Base-by-base conservation (phyloP, 2,888 invertebrate species). In the Tortrix viridana region DNA sequence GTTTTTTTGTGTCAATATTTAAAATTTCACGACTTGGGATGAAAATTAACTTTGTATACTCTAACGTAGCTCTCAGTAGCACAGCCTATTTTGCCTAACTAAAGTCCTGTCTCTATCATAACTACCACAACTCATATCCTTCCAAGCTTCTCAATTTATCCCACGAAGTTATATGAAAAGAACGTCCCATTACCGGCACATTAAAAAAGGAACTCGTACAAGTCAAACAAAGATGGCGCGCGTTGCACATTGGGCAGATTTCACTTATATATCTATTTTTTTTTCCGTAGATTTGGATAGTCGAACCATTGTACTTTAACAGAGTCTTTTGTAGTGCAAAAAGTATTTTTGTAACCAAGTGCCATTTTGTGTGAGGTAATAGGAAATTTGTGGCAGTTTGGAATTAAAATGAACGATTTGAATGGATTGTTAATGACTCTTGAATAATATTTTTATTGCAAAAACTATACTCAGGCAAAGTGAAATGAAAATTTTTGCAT, bases 121-220 rank as follows among this genome's bases (percentile, higher is more conserved):
- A 32, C 32, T 12, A 32, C 2, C 26, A 5, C 3, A 9, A 26
- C 12, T 12, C 32, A 32, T 9, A 5, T 32, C 3, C 3, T 32
- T 32, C 32, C 2, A 32, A 12, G 32, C 23, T 52, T 19, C 32
- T 41, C 16, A 32, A 7, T 41, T 52, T 38, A 38, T 47, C 41
- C 18, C 46, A 14, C 44, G 14, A 47, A 38, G 57, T 46, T 52
- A 47, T 62, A 56, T 52, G 56, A 20, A 38, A 62, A 66, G 69
- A 69, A 71, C 72, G 66, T 68, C 73, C 75, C 72, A 74, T 74
- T 74, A 73, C 69, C 38, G 60, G 52, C 66, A 73, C 75, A 74
- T 74, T 73, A 70, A 70, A 32, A 32, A 32, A 32, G 69, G 67
- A 61, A 60, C 60, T 26, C 19, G 18, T 49, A 47, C 57, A 66